phyloP scores from a whole-genome alignment of 1,140 invertebrate species.

The Meteorus sp. region DNA sequence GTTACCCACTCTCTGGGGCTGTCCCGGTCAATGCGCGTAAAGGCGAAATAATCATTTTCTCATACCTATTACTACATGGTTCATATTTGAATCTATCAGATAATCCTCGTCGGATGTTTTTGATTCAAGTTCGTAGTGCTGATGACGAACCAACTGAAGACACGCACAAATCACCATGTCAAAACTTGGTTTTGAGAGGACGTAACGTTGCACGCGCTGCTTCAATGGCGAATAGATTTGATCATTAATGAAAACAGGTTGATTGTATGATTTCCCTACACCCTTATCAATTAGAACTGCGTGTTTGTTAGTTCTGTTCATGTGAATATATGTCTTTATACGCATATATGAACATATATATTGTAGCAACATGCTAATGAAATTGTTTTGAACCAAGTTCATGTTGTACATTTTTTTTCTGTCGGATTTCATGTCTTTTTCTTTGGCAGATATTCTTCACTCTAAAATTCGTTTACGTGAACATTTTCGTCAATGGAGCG shows the following conservation, averaged over 20 bases:
- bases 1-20: conserved; percentile 62
- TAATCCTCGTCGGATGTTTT: conserved; percentile 61
- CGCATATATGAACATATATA: too few relatives aligned
- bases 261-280: conserved; percentile 18
- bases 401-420: neutral
- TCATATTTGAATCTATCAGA: conserved; percentile 63
- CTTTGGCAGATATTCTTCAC: conserved; percentile 3
- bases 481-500: too few relatives aligned
- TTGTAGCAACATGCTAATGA: too few relatives aligned
- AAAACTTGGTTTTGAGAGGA: conserved; percentile 60
- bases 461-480: neutral
- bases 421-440: conserved; percentile 18
- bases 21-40: conserved; percentile 59
- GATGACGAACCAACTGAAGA: conserved; percentile 60
- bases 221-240: conserved; percentile 49
- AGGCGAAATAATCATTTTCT: conserved; percentile 65
- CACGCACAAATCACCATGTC: conserved; percentile 58
- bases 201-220: conserved; percentile 52
- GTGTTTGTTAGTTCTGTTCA: neutral
- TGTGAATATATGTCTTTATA: neutral
- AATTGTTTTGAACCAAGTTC: neutral
- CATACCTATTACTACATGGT: conserved; percentile 65
- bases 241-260: conserved; percentile 30
- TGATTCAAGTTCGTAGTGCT: conserved; percentile 61
- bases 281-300: conserved; percentile 10